phyloP scores from a whole-genome alignment of 2,113 vertebrate species.

The Neotragus moschatus region DNA sequence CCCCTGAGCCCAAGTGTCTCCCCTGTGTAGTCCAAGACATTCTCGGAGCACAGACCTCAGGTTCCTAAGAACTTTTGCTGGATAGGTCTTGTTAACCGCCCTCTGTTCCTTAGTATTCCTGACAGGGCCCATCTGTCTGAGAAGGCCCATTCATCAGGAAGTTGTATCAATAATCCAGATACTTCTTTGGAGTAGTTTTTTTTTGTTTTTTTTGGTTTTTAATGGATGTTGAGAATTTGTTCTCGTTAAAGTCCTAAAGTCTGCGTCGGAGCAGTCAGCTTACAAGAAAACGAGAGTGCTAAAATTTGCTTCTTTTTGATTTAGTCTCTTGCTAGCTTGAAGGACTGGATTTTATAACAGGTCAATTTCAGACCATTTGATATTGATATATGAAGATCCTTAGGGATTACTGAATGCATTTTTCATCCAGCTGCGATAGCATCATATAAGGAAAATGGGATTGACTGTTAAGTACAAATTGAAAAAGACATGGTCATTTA shows the following conservation, averaged over 20 bases:
- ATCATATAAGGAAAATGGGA: slow-evolving; percentile 86
- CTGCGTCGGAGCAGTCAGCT: neutral
- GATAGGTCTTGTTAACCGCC: fast-evolving
- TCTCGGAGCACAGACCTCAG: too few species aligned
- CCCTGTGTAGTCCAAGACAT: neutral
- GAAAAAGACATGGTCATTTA: slow-evolving; percentile 96
- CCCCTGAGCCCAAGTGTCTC: neutral
- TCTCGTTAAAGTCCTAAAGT: slow-evolving; percentile 59
- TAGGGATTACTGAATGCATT: slow-evolving; percentile 87
- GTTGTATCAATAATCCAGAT: neutral
- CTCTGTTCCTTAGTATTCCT: neutral
- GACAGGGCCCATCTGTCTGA: neutral
- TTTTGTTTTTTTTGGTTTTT: neutral
- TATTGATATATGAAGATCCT: slow-evolving; percentile 89
- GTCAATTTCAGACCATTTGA: slow-evolving; percentile 87
- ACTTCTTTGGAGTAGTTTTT: neutral
- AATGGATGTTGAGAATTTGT: slow-evolving; percentile 31
- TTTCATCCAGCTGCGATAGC: slow-evolving; percentile 85
- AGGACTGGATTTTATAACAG: slow-evolving; percentile 83
- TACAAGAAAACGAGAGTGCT: slow-evolving; percentile 45
- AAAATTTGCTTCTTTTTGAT: slow-evolving; percentile 75
- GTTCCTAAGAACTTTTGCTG: neutral
- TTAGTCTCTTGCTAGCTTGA: slow-evolving; percentile 75
- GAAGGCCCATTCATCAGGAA: neutral
- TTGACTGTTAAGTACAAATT: slow-evolving; percentile 92